These are phyloP conservation scores for Lucilia sericata DNA, from an alignment of 1,140 invertebrate species.

Conservation along the genomic window DNA sequence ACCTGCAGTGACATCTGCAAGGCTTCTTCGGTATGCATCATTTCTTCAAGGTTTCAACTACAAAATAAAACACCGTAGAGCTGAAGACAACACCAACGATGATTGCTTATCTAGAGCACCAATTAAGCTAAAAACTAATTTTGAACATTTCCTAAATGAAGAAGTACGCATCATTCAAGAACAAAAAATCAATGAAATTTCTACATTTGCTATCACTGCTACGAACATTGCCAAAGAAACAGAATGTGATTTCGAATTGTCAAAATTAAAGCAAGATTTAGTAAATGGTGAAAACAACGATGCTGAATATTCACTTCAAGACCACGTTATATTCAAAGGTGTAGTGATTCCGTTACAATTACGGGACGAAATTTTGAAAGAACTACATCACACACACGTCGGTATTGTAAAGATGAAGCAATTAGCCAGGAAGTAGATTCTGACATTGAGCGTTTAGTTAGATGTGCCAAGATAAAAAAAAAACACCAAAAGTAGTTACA, in stretches of 20 bases:
- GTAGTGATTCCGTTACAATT: conserved; percentile 9
- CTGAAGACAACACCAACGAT: conserved; percentile 30
- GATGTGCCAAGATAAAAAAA: background rate
- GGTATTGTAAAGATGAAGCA: conserved; percentile 14
- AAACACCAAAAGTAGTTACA: conserved; percentile 8
- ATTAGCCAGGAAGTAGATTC: conserved; percentile 11
- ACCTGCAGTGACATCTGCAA: conserved; percentile 38
- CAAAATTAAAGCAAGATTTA: conserved; percentile 36
- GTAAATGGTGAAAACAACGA: background rate
- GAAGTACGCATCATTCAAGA: conserved; percentile 34
- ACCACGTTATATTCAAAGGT: conserved; percentile 32
- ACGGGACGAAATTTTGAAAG: conserved; percentile 23
- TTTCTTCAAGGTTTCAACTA: conserved; percentile 49
- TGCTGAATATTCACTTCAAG: conserved; percentile 36
- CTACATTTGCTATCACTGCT: conserved; percentile 19
- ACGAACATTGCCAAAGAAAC: conserved; percentile 23
- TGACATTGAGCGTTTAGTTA: conserved; percentile 1
- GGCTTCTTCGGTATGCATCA: conserved; percentile 44
- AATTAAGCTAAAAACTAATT: conserved; percentile 11
- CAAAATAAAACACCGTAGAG: conserved; percentile 48
- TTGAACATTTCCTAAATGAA: conserved; percentile 38
- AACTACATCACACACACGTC: background rate
- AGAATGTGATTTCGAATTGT: conserved; percentile 20
- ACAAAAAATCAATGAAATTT: conserved; percentile 43
- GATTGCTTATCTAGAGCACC: conserved; percentile 47